A percentile compares a stretch with the other conserved stretches of the same genome.
Conservation (phyloP, 2,797 vertebrate species). For the Phrynocephalus forsythii region DNA sequence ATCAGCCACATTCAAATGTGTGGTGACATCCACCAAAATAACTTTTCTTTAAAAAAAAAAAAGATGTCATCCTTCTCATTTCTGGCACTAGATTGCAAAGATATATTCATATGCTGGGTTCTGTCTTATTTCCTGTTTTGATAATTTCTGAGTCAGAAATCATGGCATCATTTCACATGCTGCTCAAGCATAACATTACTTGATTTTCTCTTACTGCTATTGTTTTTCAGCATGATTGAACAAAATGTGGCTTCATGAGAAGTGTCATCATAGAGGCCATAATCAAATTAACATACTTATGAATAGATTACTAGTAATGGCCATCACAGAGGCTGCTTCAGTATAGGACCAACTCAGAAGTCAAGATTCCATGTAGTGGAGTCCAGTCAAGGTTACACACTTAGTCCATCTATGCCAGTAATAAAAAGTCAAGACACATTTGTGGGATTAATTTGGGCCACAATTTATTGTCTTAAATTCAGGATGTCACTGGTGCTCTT, state of each 20-base stretch:
- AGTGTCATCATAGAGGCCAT: background rate
- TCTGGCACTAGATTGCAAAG: background rate
- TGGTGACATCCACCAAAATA: no score
- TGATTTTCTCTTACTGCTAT: background rate
- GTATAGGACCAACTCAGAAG: background rate
- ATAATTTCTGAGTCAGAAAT: background rate
- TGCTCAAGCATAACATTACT: background rate
- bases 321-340: background rate
- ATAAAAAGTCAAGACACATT: no score
- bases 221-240: background rate
- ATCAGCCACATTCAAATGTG: no score
- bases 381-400: no score
- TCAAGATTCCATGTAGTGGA: background rate
- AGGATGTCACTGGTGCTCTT: no score
- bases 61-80: background rate
- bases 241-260: background rate
- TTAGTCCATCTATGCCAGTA: no score
- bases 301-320: background rate
- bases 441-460: no score
- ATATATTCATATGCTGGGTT: background rate
- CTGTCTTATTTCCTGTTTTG: constrained; percentile 1
- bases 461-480: no score
- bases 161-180: background rate
- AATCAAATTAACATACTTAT: background rate
- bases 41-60: background rate